Evolutionary conservation across 2,113 vertebrate species (phyloP), one percentile per base, ranked within the genome.

Genomic region (Microcebus tavaratra): DNA sequence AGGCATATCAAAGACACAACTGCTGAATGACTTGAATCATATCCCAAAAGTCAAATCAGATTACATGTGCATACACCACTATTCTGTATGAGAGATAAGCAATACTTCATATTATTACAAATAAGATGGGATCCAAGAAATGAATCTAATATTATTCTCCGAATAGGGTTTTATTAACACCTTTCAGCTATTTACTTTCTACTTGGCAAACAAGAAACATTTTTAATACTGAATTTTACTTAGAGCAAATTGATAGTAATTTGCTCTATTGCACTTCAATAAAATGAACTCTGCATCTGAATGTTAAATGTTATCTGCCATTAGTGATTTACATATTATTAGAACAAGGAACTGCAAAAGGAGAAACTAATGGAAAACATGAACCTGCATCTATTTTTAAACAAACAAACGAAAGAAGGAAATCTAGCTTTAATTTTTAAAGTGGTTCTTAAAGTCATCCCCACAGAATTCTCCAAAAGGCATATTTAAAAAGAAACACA

Each of bases 271-370:
- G 61, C 75, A 68, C 14, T 75, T 97, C 89, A 91, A 45, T 89
- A 86, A 96, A 95, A 96, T 57, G 79, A 97, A 93, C 61, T 79
- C n/a, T 92, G 72, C 48, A 90, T 61, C 34, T 91, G 55, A 86
- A 95, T 82, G 39, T 83, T 90, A 88, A 94, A 93, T 78, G 53
- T 39, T 88, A 90, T 61, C 67, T 88, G 76, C 82, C 15, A 34
- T 25, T 25, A 88, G 34, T 68, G 61, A 94, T 50, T 91, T 94
- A 76, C 68, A 95, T 84, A 79, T 59, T 96, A 88, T 68, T 73
- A 90, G 79, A 78, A 48, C 15, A 61, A 90, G 55, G 31, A 97
- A 59, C 5, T 76, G 21, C 55, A 91, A 96, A 82, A 75, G 61
- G 31, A 88, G 63, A 88, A 94, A 82, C 12, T n/a, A 83, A 63